Evolutionary conservation across 2,888 invertebrate species (phyloP).

Genomic region (Chrysolina haemoptera): DNA sequence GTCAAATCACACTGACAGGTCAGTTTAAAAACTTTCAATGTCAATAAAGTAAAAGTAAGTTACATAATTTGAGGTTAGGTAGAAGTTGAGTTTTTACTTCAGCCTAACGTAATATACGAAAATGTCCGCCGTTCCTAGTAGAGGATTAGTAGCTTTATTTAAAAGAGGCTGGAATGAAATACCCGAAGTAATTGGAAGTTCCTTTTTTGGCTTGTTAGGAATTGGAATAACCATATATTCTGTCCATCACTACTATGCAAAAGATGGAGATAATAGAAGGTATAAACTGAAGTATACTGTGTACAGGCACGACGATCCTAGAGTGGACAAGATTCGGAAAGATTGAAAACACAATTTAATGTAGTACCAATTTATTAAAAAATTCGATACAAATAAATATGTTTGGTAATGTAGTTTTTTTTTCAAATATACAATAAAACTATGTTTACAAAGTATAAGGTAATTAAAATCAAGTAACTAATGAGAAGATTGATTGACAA

Average conservation of each 20-base stretch:
- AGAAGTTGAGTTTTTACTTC: background rate
- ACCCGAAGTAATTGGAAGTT: constrained; percentile 79
- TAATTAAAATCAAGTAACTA: constrained; percentile 32
- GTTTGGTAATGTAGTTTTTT: constrained; percentile 44
- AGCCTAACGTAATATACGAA: background rate
- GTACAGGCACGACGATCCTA: constrained; percentile 80
- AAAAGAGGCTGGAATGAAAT: constrained; percentile 77
- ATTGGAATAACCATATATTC: constrained; percentile 69
- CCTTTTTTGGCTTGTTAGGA: constrained; percentile 75
- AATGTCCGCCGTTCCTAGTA: constrained; percentile 50
- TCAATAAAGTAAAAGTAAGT: background rate
- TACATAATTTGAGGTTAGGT: constrained; percentile 15
- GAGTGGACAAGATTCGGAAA: constrained; percentile 71
- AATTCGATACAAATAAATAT: constrained; percentile 50
- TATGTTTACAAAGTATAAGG: constrained; percentile 41
- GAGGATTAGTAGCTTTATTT: constrained; percentile 63
- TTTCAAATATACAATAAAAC: constrained; percentile 48
- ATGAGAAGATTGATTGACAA: constrained; percentile 16
- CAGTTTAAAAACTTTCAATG: background rate
- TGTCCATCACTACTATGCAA: constrained; percentile 66
- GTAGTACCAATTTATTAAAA: constrained; percentile 32
- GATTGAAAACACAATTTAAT: constrained; percentile 65
- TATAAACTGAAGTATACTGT: constrained; percentile 78
- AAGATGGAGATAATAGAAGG: constrained; percentile 78
- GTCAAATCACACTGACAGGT: no score